Percentiles rank a stretch among this genome's conserved stretches.
Conservation (phyloP, 2,888 invertebrate species). For the Caenorhabditis virilis region DNA sequence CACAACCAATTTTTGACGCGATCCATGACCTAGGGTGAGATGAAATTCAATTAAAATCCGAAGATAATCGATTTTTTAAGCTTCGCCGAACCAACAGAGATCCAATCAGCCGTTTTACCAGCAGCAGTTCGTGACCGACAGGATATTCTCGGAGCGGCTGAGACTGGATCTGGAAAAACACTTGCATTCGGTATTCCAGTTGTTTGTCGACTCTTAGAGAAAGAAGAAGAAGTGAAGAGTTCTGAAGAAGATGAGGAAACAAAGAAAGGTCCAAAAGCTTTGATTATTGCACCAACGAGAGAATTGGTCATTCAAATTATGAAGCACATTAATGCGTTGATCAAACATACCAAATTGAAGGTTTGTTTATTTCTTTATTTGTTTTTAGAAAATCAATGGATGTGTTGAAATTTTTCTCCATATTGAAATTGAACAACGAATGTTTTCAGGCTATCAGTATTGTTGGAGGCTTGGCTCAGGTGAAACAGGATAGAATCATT, state of each 20-base stretch:
- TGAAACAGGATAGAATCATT: slow-evolving; percentile 89
- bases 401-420: too few species aligned
- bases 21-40: slow-evolving; percentile 42
- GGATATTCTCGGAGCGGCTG: slow-evolving; percentile 96
- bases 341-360: slow-evolving; percentile 78
- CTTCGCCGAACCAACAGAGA: slow-evolving; percentile 79
- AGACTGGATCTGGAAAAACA: slow-evolving; percentile 98
- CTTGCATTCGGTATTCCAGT: slow-evolving; percentile 95
- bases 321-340: slow-evolving; percentile 80
- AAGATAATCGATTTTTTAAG: slow-evolving; percentile 38
- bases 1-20: slow-evolving; percentile 38
- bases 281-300: slow-evolving; percentile 91
- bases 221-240: slow-evolving; percentile 2
- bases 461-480: slow-evolving; percentile 90
- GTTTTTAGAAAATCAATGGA: too few species aligned
- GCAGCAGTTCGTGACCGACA: slow-evolving; percentile 84
- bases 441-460: slow-evolving; percentile 78
- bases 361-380: slow-evolving; percentile 68
- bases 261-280: slow-evolving; percentile 75
- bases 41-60: slow-evolving; percentile 2
- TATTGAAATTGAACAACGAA: neutral
- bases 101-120: slow-evolving; percentile 81
- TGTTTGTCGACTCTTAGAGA: slow-evolving; percentile 71
- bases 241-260: neutral
- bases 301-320: slow-evolving; percentile 92